Percentiles rank a stretch among this genome's conserved stretches.
Evolutionary conservation across 2,113 vertebrate species (phyloP).

Genomic region (Hippocampus barbouri): DNA sequence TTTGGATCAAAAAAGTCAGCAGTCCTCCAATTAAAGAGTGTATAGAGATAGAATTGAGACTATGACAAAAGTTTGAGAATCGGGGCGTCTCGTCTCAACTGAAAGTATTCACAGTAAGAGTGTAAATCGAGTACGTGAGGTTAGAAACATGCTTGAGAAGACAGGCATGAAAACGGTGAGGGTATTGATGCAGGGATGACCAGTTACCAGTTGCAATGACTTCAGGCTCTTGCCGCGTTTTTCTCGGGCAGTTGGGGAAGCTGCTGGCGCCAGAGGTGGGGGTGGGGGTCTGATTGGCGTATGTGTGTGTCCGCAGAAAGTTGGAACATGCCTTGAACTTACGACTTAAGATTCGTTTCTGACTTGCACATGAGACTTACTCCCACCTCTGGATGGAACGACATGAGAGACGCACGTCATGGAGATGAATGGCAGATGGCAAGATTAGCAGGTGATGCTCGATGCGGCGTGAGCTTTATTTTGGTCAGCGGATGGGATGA

Average conservation of each 20-base stretch:
- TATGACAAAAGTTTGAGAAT: background rate
- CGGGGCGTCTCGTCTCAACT: background rate
- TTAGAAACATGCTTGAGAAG: constrained; percentile 32
- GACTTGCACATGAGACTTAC: background rate
- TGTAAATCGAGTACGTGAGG: background rate
- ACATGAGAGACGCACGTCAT: background rate
- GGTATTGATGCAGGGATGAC: background rate
- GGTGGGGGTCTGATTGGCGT: background rate
- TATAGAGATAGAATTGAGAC: too few relatives aligned
- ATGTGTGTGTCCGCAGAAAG: background rate
- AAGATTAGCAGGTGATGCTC: constrained; percentile 29
- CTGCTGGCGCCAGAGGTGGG: background rate
- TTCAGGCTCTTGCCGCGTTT: background rate
- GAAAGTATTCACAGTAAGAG: background rate
- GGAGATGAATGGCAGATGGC: constrained; percentile 21
- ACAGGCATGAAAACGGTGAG: constrained; percentile 16
- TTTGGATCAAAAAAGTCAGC: too few relatives aligned
- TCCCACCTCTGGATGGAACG: background rate
- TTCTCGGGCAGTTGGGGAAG: background rate
- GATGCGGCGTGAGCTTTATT: constrained; percentile 19
- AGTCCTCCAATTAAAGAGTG: too few relatives aligned
- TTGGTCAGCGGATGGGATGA: background rate
- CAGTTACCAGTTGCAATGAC: background rate
- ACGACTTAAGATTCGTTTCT: background rate
- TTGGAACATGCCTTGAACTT: background rate